Evolutionary conservation across 1,140 invertebrate genomes (phyloP).

Genomic region (Drosophila prosaltans): DNA sequence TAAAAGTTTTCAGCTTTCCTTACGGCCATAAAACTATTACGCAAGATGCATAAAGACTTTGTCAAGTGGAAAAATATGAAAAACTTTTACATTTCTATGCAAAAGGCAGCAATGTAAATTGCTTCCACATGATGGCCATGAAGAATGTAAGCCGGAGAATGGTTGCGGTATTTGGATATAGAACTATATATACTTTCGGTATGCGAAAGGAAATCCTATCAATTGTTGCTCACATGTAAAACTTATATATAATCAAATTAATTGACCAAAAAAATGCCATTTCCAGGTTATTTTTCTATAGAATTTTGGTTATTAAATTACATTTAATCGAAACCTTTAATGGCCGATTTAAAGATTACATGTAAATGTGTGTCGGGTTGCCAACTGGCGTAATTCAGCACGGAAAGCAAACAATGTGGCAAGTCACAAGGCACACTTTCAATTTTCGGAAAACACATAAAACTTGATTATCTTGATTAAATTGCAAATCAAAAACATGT

Average conservation of each 20-base stretch:
- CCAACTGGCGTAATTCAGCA: conserved; percentile 8
- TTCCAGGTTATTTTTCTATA: conserved; percentile 9
- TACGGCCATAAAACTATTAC: conserved; percentile 78
- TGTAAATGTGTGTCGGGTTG: conserved; percentile 18
- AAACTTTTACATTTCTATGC: conserved; percentile 79
- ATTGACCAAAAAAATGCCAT: conserved; percentile 36
- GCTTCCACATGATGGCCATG: conserved; percentile 36
- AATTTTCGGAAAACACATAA: conserved; percentile 81
- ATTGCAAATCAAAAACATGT: conserved; percentile 82
- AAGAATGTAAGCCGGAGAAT: neutral
- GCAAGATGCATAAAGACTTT: conserved; percentile 81
- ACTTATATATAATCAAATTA: conserved; percentile 48
- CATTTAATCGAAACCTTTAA: conserved; percentile 69
- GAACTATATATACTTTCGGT: too few species aligned
- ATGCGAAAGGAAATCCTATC: conserved; percentile 20
- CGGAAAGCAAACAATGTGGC: conserved; percentile 69
- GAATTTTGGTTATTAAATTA: conserved; percentile 60
- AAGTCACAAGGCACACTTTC: conserved; percentile 73
- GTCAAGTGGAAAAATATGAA: conserved; percentile 82
- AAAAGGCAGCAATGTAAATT: conserved; percentile 67
- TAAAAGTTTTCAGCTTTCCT: conserved; percentile 66
- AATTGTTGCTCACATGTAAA: conserved; percentile 21
- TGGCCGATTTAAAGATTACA: conserved; percentile 74
- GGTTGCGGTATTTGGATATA: conserved; percentile 6
- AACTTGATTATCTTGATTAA: conserved; percentile 82